A percentile compares a stretch with the other conserved stretches of the same genome.
Evolutionary conservation across 2,888 invertebrate species (phyloP).

Genomic region (Sabatieria punctata): DNA sequence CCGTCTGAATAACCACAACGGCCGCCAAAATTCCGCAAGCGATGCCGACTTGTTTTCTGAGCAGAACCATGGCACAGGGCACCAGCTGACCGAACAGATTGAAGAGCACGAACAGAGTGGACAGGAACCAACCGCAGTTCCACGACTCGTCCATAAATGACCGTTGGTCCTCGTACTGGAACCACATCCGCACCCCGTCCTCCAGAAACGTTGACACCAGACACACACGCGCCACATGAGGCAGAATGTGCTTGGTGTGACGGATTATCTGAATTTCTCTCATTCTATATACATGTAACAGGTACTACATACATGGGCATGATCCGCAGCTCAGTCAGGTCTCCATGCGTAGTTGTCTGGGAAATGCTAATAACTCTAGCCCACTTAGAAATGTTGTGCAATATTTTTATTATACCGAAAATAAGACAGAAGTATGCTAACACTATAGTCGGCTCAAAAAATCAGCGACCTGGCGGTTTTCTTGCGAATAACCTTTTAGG

Average conservation of each 20-base stretch:
- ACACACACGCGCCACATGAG: slow-evolving; percentile 84
- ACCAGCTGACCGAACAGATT: slow-evolving; percentile 90
- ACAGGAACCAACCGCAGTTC: slow-evolving; percentile 84
- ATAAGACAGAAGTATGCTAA: too few species aligned
- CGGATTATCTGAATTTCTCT: slow-evolving; percentile 28
- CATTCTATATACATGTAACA: too few species aligned
- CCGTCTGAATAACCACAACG: slow-evolving; percentile 75
- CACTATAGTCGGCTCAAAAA: too few species aligned
- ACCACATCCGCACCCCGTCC: slow-evolving; percentile 98
- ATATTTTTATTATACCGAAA: too few species aligned
- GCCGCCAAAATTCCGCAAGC: slow-evolving; percentile 72
- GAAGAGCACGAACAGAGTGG: slow-evolving; percentile 79
- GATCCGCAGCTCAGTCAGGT: too few species aligned
- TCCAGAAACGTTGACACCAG: slow-evolving; percentile 96
- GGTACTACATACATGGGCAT: not conserved
- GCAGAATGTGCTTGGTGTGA: slow-evolving; percentile 48
- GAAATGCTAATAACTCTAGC: too few species aligned
- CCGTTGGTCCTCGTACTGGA: slow-evolving; percentile 48
- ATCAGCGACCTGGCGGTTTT: too few species aligned
- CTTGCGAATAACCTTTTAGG: too few species aligned
- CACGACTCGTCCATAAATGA: slow-evolving; percentile 30
- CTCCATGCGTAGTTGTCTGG: too few species aligned
- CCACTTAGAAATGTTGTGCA: too few species aligned
- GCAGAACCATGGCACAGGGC: slow-evolving; percentile 87
- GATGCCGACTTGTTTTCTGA: slow-evolving; percentile 63